phyloP scores from a whole-genome alignment of 1,140 invertebrate species.

The Pectinophora gossypiella region DNA sequence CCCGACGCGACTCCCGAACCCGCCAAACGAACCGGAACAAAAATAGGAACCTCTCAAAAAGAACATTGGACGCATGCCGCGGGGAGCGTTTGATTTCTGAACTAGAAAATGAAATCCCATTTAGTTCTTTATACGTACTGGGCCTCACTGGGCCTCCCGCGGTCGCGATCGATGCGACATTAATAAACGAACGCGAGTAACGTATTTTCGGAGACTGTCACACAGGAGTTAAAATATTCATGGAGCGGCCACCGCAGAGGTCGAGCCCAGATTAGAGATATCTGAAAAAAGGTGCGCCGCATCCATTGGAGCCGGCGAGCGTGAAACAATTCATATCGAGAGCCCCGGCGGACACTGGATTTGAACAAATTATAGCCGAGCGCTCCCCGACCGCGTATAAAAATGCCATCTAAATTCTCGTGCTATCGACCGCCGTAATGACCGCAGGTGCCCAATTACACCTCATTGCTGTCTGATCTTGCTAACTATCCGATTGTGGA shows the following conservation, averaged over 20 bases:
- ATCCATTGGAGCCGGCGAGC: constrained; percentile 26
- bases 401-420: constrained; percentile 40
- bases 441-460: constrained; percentile 20
- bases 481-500: constrained; percentile 26
- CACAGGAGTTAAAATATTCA: constrained; percentile 67
- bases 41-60: constrained; percentile 38
- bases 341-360: constrained; percentile 1
- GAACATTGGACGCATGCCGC: constrained; percentile 44
- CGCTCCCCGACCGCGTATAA: constrained; percentile 31
- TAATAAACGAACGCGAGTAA: constrained; percentile 54
- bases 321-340: constrained; percentile 41
- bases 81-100: constrained; percentile 61
- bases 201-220: constrained; percentile 52
- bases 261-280: constrained; percentile 47
- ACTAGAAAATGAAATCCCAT: constrained; percentile 69
- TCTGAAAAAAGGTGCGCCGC: constrained; percentile 45
- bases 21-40: constrained; percentile 48
- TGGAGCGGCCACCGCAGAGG: constrained; percentile 46
- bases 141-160: constrained; percentile 26
- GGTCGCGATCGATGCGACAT: constrained; percentile 53
- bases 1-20: neutral
- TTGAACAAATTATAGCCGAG: constrained; percentile 12
- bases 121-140: constrained; percentile 42
- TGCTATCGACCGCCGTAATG: constrained; percentile 32
- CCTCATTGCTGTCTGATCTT: constrained; percentile 34